Evolutionary conservation across 64 coral and sea anemone species (phyloP).

Genomic region (Astreopora myriophthalma): DNA sequence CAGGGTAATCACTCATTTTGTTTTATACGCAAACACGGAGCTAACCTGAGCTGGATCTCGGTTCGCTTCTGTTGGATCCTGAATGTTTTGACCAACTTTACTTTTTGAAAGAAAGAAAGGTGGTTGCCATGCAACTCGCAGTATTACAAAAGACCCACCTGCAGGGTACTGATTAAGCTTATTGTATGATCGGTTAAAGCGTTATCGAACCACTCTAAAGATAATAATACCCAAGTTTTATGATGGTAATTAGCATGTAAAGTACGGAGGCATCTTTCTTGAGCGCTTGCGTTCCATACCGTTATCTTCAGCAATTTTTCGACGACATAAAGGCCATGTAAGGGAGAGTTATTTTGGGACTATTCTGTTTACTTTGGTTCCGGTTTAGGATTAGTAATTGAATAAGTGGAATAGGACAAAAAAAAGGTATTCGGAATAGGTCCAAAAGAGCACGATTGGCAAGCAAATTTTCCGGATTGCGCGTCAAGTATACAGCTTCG

Average conservation of each 20-base stretch:
- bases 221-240: not conserved
- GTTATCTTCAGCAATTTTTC: too few species aligned
- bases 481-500: too few species aligned
- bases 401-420: too few species aligned
- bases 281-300: too few species aligned
- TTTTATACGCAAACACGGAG: not conserved
- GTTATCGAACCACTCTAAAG: not conserved
- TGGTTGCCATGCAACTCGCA: not conserved
- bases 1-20: constrained; percentile 81
- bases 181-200: not conserved
- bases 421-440: too few species aligned
- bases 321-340: too few species aligned
- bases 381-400: too few species aligned
- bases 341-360: too few species aligned
- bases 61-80: not conserved
- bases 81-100: not conserved
- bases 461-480: too few species aligned
- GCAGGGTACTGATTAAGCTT: not conserved
- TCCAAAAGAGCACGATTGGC: too few species aligned
- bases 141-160: constrained; percentile 9
- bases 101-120: not conserved
- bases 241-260: constrained; percentile 29
- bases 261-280: too few species aligned
- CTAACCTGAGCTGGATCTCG: not conserved
- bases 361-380: too few species aligned